phyloP scores from a whole-genome alignment of 1,140 invertebrate species.

The Aporrectodea caliginosa region DNA sequence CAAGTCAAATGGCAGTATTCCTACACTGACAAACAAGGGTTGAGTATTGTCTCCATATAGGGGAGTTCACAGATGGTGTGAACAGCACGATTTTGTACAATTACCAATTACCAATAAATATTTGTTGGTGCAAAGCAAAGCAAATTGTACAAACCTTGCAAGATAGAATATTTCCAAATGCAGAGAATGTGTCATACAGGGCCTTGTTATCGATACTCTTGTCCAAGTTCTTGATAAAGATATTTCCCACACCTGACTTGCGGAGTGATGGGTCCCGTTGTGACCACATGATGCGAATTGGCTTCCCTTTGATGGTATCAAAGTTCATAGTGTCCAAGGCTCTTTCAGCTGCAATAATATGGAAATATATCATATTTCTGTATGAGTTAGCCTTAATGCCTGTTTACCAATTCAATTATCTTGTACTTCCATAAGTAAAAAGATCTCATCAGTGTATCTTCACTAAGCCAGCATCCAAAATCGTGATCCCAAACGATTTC shows the following conservation, averaged over 20 bases:
- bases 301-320: slow-evolving; percentile 92
- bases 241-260: slow-evolving; percentile 97
- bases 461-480: no score
- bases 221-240: slow-evolving; percentile 99
- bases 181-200: slow-evolving; percentile 99
- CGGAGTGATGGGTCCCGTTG: slow-evolving; percentile 96
- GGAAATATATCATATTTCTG: no score
- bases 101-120: not conserved
- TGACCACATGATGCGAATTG: slow-evolving; percentile 99
- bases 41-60: no score
- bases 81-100: no score
- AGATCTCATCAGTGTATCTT: no score
- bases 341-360: slow-evolving; percentile 83
- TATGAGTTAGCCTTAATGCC: no score
- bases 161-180: slow-evolving; percentile 98
- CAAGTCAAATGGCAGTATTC: no score
- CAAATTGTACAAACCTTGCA: slow-evolving; percentile 94
- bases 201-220: slow-evolving; percentile 99
- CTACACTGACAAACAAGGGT: no score
- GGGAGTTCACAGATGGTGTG: no score
- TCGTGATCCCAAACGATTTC: no score
- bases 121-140: not conserved
- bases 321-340: slow-evolving; percentile 99
- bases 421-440: no score
- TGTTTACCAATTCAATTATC: no score